Evolutionary conservation across 2,888 invertebrate genomes (phyloP), one percentile per base, ranked within the genome.

Genomic region (Gymnosoma rotundatum): DNA sequence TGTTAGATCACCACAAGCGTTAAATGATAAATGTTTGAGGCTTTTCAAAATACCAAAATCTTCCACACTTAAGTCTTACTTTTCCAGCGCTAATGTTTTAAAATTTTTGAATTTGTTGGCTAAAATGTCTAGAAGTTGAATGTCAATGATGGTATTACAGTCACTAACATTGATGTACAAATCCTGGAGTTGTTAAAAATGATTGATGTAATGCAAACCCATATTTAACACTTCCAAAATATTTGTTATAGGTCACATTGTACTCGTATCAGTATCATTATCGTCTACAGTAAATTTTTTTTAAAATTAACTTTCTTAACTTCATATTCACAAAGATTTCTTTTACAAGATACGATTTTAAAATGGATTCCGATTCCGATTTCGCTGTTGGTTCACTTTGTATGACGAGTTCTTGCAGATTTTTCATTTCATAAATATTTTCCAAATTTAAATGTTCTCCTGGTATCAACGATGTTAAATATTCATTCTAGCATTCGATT

Each of bases 401-500:
- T 54, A 84, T 38, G 0, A 60, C 52, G 16, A 84, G 18, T 0
- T 69, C 73, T 10, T 78, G 18, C 16, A 84, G 14, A 2, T 60
- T 42, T 16, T 61, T 48, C 58, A 84, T 78, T 14, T 32, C 58
- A 10, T 48, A 64, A 52, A 84, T 60, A 60, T 36, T 52, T 6
- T 60, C 73, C 38, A 84, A 52, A 58, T 73, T 48, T 3, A 84
- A 21, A 54, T 84, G 81, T 21, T 74, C 73, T 1, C 84, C 84
- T 6, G 80, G 84, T 48, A 81, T 36, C 5, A 84, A 25, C 3
- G 64, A 0, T 0, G 45, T 50, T 38, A 84, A 32, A 4, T 81
- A 73, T 8, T 58, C 69, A 48, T 69, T 73, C 21, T 56, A 67
- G 21, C 84, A 84, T 32, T 81, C 76, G 1, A 84, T 2, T 3